Evolutionary conservation across 2,888 invertebrate genomes (phyloP), one percentile per base, ranked within the genome.

Genomic region (Netelia melanura): DNA sequence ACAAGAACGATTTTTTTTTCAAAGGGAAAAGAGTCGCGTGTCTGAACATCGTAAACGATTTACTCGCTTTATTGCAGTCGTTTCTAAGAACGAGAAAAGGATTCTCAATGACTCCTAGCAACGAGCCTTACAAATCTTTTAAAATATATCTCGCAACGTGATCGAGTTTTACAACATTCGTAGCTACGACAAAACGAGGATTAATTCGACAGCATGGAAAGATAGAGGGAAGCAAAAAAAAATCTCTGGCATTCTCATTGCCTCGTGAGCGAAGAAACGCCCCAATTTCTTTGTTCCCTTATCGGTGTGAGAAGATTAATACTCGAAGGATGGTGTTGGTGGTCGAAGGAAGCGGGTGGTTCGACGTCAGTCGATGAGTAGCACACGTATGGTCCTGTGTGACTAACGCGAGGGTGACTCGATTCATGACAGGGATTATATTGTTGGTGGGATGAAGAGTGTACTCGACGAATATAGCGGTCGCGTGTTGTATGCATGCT

Each of bases 361-460:
- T 84, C 58, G 54, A 64, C 75, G 67, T 72, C 82, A 62, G 71
- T 76, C 75, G 74, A 82, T 72, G 82, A 77, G 72, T 72, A 82
- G 76, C 80, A 83, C 83, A 78, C 77, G 79, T 77, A 76, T 17
- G 56, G 79, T 56, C n/a, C 23, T 67, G 78, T 38, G 76, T 78
- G 81, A 79, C 74, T 85, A 81, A 85, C 81, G 84, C 70, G 65
- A 79, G 82, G 82, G 82, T 85, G 82, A 79, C 79, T 85, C 82
- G 82, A 72, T 79, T 61, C 79, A 62, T 67, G 44, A 25, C 62
- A 68, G 67, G 64, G 68, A 78, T 80, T 76, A 72, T 76, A 76
- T 80, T 56, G 82, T 67, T 58, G 70, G 56, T 68, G 38, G 72
- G 43, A 67, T 38, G 58, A 65, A 82, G 81, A 30, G 78, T 71